Evolutionary conservation across 2,888 invertebrate species (phyloP), one percentile per base, ranked within the genome.

Genomic region (Cataglyphis altisquamis): DNA sequence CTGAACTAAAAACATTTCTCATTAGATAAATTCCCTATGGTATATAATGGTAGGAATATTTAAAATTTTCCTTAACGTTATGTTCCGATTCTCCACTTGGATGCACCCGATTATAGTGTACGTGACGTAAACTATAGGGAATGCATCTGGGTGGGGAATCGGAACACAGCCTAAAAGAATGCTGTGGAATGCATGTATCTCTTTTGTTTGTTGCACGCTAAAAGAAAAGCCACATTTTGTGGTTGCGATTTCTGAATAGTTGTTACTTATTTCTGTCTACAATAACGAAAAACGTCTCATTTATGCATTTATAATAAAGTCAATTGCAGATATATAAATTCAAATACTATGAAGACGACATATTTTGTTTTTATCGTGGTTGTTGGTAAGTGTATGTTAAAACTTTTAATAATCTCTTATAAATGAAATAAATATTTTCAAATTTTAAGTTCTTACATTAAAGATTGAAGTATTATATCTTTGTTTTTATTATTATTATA

Each of bases 321-420:
- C 36, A n/a, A 5, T 67, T 36, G 2, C 12, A 36, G 3, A 25
- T 36, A 25, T 1, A 70, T 39, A 48, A 6, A 63, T 6, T 0
- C 18, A 4, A 8, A 66, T n/a, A 75, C 18, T n/a, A 78, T 78
- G 77, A 78, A 18, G 41, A 5, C 77, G 9, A 29, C 41, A 29
- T 68, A 52, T 18, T 9, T 55, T 6, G 12, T 77, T 21, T 21
- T 68, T 57, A 29, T 78, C 12, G 5, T 18, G 1, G 1, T 78
- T 21, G 1, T 39, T 4, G 68, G 77, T 78, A 57, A 78, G 68
- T 41, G 3, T 8, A 52, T 52, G 3, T n/a, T 52, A 8, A 10
- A 63, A 15, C 1, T 9, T 21, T 8, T 15, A 45, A 25, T 66
- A 45, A 41, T 45, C 25, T 25, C 15, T 9, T 15, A 8, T 66